Percentiles rank a stretch among this genome's conserved stretches.
These are phyloP conservation scores for Liparis tanakae DNA, from an alignment of 2,797 vertebrate genomes.

Conservation along the genomic window DNA sequence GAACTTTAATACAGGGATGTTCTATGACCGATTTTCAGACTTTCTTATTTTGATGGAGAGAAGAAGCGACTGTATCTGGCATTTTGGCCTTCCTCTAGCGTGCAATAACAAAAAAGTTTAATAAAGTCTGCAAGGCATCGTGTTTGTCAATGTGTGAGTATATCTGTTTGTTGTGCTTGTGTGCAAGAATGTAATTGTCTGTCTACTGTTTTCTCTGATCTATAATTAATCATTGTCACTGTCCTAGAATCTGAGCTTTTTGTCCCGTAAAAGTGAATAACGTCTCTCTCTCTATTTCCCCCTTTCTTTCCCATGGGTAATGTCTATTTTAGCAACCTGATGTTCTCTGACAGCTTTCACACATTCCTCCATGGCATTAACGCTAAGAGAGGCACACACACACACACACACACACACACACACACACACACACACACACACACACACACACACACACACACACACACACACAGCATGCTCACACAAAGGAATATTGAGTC, in stretches of 20 bases:
- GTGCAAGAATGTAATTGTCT: conserved; percentile 13
- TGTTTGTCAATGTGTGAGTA: conserved; percentile 10
- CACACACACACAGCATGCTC: conserved; percentile 15
- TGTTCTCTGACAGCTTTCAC: conserved; percentile 79
- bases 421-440: conserved; percentile 12
- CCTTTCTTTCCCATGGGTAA: conserved; percentile 50
- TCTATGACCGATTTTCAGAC: conserved; percentile 1
- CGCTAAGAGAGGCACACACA: conserved; percentile 26
- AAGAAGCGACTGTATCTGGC: conserved; percentile 5
- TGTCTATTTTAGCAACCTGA: conserved; percentile 76
- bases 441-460: conserved; percentile 15
- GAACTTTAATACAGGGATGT: neutral
- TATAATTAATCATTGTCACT: conserved; percentile 69
- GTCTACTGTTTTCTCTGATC: conserved; percentile 58
- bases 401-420: conserved; percentile 18
- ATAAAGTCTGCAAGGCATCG: conserved; percentile 15
- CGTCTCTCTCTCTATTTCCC: conserved; percentile 7
- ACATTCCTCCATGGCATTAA: conserved; percentile 64
- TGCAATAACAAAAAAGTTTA: conserved; percentile 26
- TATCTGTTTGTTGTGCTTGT: neutral
- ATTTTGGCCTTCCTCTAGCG: conserved; percentile 14
- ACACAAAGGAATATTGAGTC: conserved; percentile 26
- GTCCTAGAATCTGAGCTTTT: conserved; percentile 60
- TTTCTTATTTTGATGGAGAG: neutral
- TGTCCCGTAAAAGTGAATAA: conserved; percentile 56